These are phyloP conservation scores for Lepisosteus oculatus DNA, from an alignment of 2,113 vertebrate genomes.

Conservation along the genomic window DNA sequence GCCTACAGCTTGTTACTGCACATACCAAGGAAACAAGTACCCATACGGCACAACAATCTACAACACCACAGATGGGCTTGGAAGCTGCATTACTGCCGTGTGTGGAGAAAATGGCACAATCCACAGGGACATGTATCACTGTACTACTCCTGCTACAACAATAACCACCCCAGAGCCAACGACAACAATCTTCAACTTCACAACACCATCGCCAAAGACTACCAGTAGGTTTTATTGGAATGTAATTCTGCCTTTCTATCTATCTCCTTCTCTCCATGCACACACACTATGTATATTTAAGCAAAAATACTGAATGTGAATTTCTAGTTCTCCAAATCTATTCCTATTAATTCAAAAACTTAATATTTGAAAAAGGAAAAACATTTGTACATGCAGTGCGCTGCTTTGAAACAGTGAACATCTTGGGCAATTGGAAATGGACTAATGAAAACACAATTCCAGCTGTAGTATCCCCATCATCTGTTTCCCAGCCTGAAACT, in stretches of 20 bases:
- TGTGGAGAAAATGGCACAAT: slow-evolving; percentile 71
- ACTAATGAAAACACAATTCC: not conserved
- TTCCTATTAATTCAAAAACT: too few relatives aligned
- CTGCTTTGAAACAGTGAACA: too few relatives aligned
- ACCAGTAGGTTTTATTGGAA: not conserved
- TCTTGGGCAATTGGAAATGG: too few relatives aligned
- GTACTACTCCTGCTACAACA: slow-evolving; percentile 31
- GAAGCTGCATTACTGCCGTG: slow-evolving; percentile 72
- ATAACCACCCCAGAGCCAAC: slow-evolving; percentile 2
- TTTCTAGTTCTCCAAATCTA: too few relatives aligned
- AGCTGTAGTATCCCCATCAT: too few relatives aligned
- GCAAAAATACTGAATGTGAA: too few relatives aligned
- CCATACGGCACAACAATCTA: slow-evolving; percentile 68
- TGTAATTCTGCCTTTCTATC: not conserved
- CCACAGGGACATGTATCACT: slow-evolving; percentile 44
- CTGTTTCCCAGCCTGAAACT: too few relatives aligned
- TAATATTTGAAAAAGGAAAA: too few relatives aligned
- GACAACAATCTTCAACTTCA: slow-evolving; percentile 37
- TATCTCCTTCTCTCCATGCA: not conserved
- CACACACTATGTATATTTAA: too few relatives aligned
- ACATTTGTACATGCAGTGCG: too few relatives aligned
- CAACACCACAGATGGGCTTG: slow-evolving; percentile 76
- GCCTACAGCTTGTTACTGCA: slow-evolving; percentile 73
- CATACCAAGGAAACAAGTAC: slow-evolving; percentile 62
- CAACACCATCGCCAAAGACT: slow-evolving; percentile 35